A percentile compares a stretch with the other conserved stretches of the same genome.
Conservation (phyloP, 2,113 vertebrate genomes). For the Dolichotis patagonum region DNA sequence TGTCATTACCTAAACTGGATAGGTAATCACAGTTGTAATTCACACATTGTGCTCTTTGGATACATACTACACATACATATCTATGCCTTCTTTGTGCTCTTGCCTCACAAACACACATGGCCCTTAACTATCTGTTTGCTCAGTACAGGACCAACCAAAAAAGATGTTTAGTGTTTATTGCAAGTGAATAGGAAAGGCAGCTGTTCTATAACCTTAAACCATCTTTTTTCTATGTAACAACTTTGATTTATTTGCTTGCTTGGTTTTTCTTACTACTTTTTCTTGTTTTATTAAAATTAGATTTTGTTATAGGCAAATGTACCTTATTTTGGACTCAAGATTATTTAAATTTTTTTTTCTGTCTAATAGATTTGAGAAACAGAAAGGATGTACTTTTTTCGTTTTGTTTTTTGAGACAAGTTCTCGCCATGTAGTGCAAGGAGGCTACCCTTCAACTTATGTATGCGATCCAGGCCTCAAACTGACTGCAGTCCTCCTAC, state of each 20-base stretch:
- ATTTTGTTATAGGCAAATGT: background rate
- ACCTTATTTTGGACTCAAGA: background rate
- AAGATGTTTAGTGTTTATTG: background rate
- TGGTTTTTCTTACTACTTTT: conserved; percentile 23
- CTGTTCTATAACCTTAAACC: background rate
- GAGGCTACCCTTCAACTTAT: too few relatives aligned
- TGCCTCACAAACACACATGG: background rate
- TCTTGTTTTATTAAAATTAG: background rate
- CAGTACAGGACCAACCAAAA: background rate
- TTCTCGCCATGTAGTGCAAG: background rate
- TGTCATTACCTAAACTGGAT: background rate
- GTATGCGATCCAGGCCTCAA: background rate
- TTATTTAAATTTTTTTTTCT: conserved; percentile 28
- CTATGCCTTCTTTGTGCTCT: background rate
- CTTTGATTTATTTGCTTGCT: conserved; percentile 52
- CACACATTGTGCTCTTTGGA: background rate
- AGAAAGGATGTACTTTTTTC: background rate
- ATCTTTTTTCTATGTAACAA: background rate
- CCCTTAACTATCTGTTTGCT: background rate
- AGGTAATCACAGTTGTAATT: background rate
- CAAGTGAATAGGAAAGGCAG: background rate
- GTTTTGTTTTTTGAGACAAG: background rate
- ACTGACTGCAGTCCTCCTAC: background rate
- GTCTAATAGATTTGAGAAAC: background rate
- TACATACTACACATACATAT: background rate